Evolutionary conservation across 2,888 invertebrate genomes (phyloP).

Genomic region (Dicyrtoma fusca): DNA sequence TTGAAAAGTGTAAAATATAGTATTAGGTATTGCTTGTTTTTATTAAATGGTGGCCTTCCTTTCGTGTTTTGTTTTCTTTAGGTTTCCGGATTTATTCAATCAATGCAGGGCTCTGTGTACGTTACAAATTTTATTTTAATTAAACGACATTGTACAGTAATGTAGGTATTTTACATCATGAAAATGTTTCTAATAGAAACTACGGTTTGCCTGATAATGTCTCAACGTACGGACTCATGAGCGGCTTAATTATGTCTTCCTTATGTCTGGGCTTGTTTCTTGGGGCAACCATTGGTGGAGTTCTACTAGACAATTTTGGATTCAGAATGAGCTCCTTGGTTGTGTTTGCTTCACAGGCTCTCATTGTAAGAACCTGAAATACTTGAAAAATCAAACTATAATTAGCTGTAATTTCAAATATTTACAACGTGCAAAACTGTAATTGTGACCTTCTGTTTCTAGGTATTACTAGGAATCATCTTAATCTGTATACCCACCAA

Average conservation of each 20-base stretch:
- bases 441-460: too few relatives aligned
- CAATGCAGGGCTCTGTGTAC: constrained; percentile 78
- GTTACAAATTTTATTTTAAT: constrained; percentile 56
- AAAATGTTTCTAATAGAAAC: constrained; percentile 61
- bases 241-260: constrained; percentile 86
- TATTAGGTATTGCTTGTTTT: too few relatives aligned
- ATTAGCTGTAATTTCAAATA: too few relatives aligned
- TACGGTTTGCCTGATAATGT: constrained; percentile 79
- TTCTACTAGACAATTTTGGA: constrained; percentile 57
- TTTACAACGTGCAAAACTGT: too few relatives aligned
- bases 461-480: too few relatives aligned
- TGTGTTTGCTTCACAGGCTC: too few relatives aligned
- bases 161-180: not conserved
- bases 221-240: constrained; percentile 85
- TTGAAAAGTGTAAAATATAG: too few relatives aligned
- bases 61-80: too few relatives aligned
- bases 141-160: not conserved
- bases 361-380: too few relatives aligned
- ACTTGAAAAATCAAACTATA: too few relatives aligned
- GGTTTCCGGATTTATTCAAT: constrained; percentile 84
- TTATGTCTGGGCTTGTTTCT: constrained; percentile 63
- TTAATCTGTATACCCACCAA: too few relatives aligned
- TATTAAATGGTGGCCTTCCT: too few relatives aligned
- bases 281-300: constrained; percentile 57
- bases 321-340: constrained; percentile 60